Evolutionary conservation across 2,888 invertebrate species (phyloP).

Genomic region (Oligia latruncula): DNA sequence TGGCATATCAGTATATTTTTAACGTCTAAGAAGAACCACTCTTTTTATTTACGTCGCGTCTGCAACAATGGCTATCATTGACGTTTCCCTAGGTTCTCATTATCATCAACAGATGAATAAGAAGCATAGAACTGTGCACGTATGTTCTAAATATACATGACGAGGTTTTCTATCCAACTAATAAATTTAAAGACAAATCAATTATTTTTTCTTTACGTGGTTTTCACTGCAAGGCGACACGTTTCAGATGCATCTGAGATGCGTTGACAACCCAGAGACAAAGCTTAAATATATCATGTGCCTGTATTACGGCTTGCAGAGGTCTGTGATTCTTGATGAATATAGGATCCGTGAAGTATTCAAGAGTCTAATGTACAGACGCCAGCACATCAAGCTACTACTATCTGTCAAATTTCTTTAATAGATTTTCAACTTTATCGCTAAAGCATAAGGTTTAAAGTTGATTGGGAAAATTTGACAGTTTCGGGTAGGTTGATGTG

Average conservation of each 20-base stretch:
- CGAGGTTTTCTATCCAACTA: not conserved
- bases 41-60: not conserved
- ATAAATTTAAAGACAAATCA: not conserved
- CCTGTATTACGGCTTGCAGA: not conserved
- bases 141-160: not conserved
- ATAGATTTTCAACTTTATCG: too few relatives aligned
- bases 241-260: not conserved
- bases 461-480: too few relatives aligned
- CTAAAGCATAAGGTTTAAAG: too few relatives aligned
- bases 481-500: too few relatives aligned
- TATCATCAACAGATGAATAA: not conserved
- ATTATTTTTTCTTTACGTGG: not conserved
- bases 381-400: too few relatives aligned
- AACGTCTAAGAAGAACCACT: not conserved
- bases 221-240: not conserved
- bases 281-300: not conserved
- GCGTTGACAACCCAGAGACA: not conserved
- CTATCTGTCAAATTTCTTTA: too few relatives aligned
- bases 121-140: not conserved
- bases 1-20: slow-evolving; percentile 39
- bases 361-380: not conserved
- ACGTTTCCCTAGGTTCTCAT: not conserved
- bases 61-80: not conserved
- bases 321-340: not conserved
- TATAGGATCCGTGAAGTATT: too few relatives aligned